Conservation (phyloP, 2,113 vertebrate genomes). For the Lophotis ruficrista region DNA sequence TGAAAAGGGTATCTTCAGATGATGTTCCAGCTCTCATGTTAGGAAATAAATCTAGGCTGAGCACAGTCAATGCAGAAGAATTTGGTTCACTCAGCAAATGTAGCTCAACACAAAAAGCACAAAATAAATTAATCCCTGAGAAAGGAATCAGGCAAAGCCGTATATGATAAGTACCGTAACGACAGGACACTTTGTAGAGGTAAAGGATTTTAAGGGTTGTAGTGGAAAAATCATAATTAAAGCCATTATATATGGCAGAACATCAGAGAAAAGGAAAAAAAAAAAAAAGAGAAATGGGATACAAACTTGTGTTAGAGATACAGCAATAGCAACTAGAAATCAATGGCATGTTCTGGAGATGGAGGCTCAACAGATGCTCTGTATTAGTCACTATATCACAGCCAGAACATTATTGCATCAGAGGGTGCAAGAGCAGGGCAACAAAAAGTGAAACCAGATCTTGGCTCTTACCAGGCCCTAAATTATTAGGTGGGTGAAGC, state of each 20-base stretch:
- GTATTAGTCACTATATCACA: not conserved
- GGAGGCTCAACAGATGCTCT: conserved; percentile 14
- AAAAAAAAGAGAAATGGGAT: not conserved
- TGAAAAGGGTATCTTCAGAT: not conserved
- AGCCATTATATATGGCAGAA: not conserved
- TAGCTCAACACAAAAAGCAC: not conserved
- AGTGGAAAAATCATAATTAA: not conserved
- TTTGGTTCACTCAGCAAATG: not conserved
- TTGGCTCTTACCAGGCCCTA: not conserved
- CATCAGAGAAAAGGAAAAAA: not conserved
- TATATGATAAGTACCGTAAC: not conserved
- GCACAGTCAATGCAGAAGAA: not conserved
- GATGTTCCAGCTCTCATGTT: not conserved
- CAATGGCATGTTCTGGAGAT: not conserved
- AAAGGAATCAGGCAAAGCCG: not conserved
- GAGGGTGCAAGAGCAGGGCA: conserved; percentile 2
- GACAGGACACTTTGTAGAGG: not conserved
- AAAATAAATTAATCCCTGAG: not conserved
- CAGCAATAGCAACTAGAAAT: not conserved
- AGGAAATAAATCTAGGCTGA: not conserved
- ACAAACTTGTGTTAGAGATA: not conserved
- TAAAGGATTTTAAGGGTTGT: not conserved
- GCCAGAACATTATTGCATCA: not conserved
- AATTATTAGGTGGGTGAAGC: not conserved
- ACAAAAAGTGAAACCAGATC: conserved; percentile 38